Evolutionary conservation across 2,797 vertebrate species (phyloP).

Genomic region (Meriones psammophilus): DNA sequence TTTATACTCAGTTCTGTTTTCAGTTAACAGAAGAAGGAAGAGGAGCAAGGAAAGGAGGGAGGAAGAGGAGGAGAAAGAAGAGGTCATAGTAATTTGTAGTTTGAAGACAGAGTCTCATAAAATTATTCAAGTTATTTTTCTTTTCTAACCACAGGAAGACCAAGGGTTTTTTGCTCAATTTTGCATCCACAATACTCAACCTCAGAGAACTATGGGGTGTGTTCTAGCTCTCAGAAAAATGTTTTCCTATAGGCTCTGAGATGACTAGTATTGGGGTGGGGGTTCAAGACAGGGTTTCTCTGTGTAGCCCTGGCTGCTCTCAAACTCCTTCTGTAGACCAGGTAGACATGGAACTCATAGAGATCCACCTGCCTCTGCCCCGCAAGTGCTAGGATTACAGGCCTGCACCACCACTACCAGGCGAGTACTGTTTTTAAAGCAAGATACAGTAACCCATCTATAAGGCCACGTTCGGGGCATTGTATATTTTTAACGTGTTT

Average conservation of each 20-base stretch:
- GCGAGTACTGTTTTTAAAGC: background rate
- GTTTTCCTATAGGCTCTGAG: background rate
- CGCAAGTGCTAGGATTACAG: no score
- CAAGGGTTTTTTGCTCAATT: background rate
- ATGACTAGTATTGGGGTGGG: background rate
- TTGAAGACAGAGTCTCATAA: background rate
- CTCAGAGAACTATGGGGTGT: conserved; percentile 30
- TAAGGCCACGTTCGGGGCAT: background rate
- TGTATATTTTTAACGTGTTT: background rate
- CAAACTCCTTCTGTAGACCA: no score
- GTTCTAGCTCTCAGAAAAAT: background rate
- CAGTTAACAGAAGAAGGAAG: background rate
- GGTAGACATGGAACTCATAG: no score
- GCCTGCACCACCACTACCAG: no score
- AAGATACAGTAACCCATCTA: background rate
- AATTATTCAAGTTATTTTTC: conserved; percentile 1
- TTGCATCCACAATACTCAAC: background rate
- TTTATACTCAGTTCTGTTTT: background rate
- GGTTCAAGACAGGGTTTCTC: no score
- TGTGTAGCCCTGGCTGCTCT: no score
- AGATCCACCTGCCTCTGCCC: no score
- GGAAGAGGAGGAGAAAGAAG: background rate
- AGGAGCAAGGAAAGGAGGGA: background rate
- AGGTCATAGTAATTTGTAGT: background rate
- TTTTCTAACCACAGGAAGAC: conserved; percentile 18